These are phyloP conservation scores for Globodera rostochiensis DNA, from an alignment of 1,140 invertebrate genomes.

Conservation along the genomic window DNA sequence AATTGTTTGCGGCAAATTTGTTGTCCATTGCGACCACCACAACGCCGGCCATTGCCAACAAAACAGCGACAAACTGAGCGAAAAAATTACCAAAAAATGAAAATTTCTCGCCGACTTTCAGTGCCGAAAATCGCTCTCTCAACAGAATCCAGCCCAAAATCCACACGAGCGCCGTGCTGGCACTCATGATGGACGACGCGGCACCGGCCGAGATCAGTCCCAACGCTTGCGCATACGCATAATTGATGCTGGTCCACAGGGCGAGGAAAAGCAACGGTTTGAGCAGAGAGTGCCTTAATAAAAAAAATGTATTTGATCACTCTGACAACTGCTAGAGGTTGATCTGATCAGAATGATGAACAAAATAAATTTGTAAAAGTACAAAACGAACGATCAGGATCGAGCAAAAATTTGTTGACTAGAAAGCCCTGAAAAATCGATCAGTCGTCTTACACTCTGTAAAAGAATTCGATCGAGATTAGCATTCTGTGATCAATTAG, in stretches of 20 bases:
- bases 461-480: too few relatives aligned
- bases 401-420: too few relatives aligned
- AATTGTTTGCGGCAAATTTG: conserved; percentile 46
- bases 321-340: too few relatives aligned
- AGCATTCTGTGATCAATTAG: too few relatives aligned
- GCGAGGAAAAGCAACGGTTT: conserved; percentile 53
- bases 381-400: too few relatives aligned
- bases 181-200: conserved; percentile 53
- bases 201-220: conserved; percentile 54
- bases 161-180: conserved; percentile 62
- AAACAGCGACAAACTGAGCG: conserved; percentile 47
- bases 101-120: conserved; percentile 37
- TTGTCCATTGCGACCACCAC: conserved; percentile 58
- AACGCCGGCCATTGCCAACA: conserved; percentile 57
- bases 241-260: conserved; percentile 61
- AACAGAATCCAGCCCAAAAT: conserved; percentile 50
- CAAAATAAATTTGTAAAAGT: too few relatives aligned
- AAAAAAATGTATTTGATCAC: background rate
- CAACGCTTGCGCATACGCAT: conserved; percentile 53
- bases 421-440: too few relatives aligned
- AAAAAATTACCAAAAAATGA: background rate
- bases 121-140: conserved; percentile 24
- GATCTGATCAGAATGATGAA: too few relatives aligned
- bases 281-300: conserved; percentile 36
- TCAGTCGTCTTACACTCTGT: too few relatives aligned